Percentiles rank a stretch among this genome's conserved stretches.
phyloP scores from a whole-genome alignment of 2,888 invertebrate species.

The Archaeoteleia sp. region DNA sequence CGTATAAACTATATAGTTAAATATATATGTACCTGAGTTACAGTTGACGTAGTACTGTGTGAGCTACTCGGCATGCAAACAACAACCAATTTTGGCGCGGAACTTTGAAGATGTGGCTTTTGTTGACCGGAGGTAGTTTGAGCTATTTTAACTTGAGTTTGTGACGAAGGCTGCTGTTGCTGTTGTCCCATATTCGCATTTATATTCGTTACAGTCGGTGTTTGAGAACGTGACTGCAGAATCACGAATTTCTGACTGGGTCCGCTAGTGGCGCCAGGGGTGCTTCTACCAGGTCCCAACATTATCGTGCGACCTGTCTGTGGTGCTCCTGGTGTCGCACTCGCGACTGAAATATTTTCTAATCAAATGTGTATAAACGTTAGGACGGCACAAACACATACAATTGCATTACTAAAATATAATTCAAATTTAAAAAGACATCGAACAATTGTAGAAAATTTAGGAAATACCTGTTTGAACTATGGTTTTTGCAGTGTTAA shows the following conservation, averaged over 20 bases:
- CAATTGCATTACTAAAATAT: slow-evolving; percentile 10
- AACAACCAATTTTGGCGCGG: slow-evolving; percentile 77
- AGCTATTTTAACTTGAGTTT: slow-evolving; percentile 55
- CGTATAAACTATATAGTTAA: neutral
- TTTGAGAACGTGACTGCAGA: slow-evolving; percentile 70
- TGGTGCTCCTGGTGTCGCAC: slow-evolving; percentile 59
- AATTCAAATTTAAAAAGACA: neutral
- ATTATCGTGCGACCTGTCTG: slow-evolving; percentile 76
- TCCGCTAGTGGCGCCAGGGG: slow-evolving; percentile 58
- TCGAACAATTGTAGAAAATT: too few relatives aligned
- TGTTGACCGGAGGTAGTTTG: slow-evolving; percentile 62
- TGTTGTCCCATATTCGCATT: slow-evolving; percentile 56
- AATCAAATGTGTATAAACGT: slow-evolving; percentile 30
- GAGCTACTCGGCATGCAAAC: slow-evolving; percentile 74
- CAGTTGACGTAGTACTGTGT: slow-evolving; percentile 65
- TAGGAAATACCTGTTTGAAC: slow-evolving; percentile 68
- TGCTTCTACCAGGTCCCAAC: slow-evolving; percentile 74
- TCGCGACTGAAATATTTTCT: slow-evolving; percentile 64
- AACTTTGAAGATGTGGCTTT: slow-evolving; percentile 66
- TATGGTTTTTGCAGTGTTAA: slow-evolving; percentile 63
- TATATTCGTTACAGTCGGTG: slow-evolving; percentile 63
- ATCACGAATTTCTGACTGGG: slow-evolving; percentile 70
- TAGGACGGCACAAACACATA: neutral
- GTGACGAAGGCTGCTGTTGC: slow-evolving; percentile 48
- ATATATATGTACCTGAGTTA: slow-evolving; percentile 63